Base-by-base conservation (phyloP, 2,113 vertebrate species). In the Pachypanchax playfairii region DNA sequence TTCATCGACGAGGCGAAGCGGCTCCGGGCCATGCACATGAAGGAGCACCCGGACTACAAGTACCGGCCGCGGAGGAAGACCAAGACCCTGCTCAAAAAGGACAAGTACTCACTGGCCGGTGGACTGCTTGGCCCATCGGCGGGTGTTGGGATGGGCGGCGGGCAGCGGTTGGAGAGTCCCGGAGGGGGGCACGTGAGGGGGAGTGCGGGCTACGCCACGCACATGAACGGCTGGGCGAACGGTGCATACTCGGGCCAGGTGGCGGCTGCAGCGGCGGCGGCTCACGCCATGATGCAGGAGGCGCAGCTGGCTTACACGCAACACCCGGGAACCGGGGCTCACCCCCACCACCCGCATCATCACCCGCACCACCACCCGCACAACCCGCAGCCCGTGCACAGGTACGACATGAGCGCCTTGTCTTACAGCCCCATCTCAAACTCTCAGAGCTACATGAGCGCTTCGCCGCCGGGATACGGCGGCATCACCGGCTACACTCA, bases 11-110 rank as follows among this genome's bases (percentile, higher is more conserved):
- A 98, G 89, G 96, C 96, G 52, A 98, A 98, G 88, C 90, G 96
- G 62, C 93, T 98, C 72, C 93, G 96, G 68, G 96, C 96, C 72
- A 92, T 98, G 93, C 96, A 98, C 92, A 98, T 98, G 96, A 98
- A 98, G 88, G 96, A 98, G 81, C 95, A 98, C 85, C 96, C 96
- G 95, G 96, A 98, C 94, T 98, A 98, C 90, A 98, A 98, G 93
- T 98, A 98, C 91, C 93, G 96, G 83, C 96, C 96, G 21, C 92
- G 96, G 83, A 88, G 96, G 64, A 98, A 98, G 93, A 98, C 96
- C 91, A 97, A 97, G 91, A 98, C 96, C 1, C 89, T 98, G 77
- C 94, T 98, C 42, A 98, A 98, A 86, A 98, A 98, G 90, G 96
- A 98, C 96, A 98, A 97, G 85, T 98, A 97, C 85, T 96, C 96